Conservation (phyloP, 2,797 vertebrate species). For the Salmo trutta region DNA sequence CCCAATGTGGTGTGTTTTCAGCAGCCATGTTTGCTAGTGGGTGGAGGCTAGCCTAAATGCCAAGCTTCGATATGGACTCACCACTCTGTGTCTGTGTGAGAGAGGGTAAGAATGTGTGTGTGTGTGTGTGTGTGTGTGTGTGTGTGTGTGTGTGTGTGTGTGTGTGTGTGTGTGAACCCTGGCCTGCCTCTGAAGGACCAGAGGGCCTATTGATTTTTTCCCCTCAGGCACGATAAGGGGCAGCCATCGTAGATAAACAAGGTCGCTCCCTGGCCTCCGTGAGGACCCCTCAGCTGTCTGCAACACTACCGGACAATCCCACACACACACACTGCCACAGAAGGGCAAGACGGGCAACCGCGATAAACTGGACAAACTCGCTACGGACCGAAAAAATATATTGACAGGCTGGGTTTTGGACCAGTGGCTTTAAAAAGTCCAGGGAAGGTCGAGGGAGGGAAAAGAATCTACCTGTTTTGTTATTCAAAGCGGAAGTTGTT, state of each 20-base stretch:
- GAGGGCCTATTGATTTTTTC: conserved; percentile 71
- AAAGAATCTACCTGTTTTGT: not conserved
- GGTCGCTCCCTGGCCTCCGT: conserved; percentile 65
- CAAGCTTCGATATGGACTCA: conserved; percentile 31
- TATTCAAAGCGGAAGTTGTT: not conserved
- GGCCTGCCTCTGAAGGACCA: conserved; percentile 65
- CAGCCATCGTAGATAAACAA: conserved; percentile 76
- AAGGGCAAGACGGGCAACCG: conserved; percentile 41
- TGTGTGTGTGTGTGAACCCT: conserved; percentile 56
- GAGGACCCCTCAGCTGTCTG: conserved; percentile 67
- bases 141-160: conserved; percentile 65
- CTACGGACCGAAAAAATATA: conserved; percentile 66
- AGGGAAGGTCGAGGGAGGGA: conserved; percentile 40
- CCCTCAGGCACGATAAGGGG: conserved; percentile 71
- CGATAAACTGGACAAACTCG: conserved; percentile 70
- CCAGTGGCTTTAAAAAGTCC: conserved; percentile 61
- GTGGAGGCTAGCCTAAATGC: conserved; percentile 59
- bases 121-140: conserved; percentile 54
- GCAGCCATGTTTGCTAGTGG: conserved; percentile 49
- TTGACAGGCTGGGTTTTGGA: conserved; percentile 55
- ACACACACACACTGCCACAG: conserved; percentile 26
- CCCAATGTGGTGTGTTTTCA: not conserved
- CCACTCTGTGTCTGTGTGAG: conserved; percentile 16
- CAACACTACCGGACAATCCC: conserved; percentile 52
- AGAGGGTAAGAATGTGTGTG: conserved; percentile 67